Evolutionary conservation across 2,797 vertebrate genomes (phyloP), one percentile per base, ranked within the genome.

Genomic region (Malurus leucopterus): DNA sequence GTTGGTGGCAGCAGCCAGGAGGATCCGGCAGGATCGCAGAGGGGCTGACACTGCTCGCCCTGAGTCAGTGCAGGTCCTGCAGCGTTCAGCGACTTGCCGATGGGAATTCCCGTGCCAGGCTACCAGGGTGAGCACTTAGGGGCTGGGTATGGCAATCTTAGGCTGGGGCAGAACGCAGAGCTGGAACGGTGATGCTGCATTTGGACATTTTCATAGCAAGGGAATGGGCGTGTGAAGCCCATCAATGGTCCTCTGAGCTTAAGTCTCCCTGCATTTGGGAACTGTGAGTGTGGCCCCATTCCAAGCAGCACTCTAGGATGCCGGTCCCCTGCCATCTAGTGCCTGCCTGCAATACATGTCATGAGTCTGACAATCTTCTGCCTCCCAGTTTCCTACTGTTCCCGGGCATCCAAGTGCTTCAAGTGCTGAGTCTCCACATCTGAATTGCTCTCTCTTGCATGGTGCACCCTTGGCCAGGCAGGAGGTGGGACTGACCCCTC

Each of bases 261-360:
- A 79, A 84, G 82, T 75, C 79, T 91, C 78, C 86, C 91, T 34
- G 90, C 91, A 81, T 93, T 85, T 88, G 76, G 79, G 83, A 86
- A 71, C 59, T 70, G 59, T 24, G 84, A 92, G 61, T 16, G 86
- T 76, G 89, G 91, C 91, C 92, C 85, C 77, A 75, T 90, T 91
- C 68, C 71, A 91, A 75, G 63, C 67, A 87, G 79, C 93, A 71
- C 94, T 92, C 87, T 73, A 87, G 87, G 94, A 94, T 90, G 89
- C 84, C 73, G 36, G 83, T 93, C 89, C 93, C 94, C 94, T 90
- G 94, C 91, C 92, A 94, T 92, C 93, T 95, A 93, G 94, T 75
- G 92, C 92, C 92, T 91, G 89, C 73, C 95, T 89, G 91, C 94
- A 91, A 90, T 92, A 92, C 83, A 92, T 88, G 94, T 91, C 85